phyloP scores from a whole-genome alignment of 2,888 invertebrate genomes.

The Magallana nippona region DNA sequence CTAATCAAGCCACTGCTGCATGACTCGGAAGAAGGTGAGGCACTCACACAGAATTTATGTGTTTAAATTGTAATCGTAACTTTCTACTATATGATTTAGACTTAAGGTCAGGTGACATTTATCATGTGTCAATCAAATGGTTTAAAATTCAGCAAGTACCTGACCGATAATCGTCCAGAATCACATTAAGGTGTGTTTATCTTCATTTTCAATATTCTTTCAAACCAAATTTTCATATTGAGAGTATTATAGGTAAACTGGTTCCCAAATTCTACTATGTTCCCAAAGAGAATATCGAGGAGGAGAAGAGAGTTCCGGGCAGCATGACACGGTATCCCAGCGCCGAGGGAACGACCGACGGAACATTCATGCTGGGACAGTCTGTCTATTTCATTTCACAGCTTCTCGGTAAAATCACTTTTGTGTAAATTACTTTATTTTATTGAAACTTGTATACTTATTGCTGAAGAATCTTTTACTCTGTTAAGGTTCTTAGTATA shows the following conservation, averaged over 20 bases:
- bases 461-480: too few species aligned
- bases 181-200: too few species aligned
- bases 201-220: too few species aligned
- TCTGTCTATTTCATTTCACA: conserved; percentile 96
- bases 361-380: conserved; percentile 95
- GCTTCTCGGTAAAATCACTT: conserved; percentile 83
- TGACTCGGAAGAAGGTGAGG: conserved; percentile 80
- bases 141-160: too few species aligned
- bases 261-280: conserved; percentile 97
- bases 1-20: conserved; percentile 89
- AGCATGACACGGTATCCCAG: conserved; percentile 85
- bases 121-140: too few species aligned
- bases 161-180: too few species aligned
- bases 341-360: conserved; percentile 80
- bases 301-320: conserved; percentile 87
- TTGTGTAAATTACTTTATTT: background rate
- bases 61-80: too few species aligned
- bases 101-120: background rate
- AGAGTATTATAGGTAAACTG: conserved; percentile 87
- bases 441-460: background rate
- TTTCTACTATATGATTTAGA: background rate
- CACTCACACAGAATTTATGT: background rate
- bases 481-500: too few species aligned
- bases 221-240: too few species aligned
- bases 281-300: conserved; percentile 86